Conservation (phyloP, 1,140 invertebrate species). For the Meloidogyne exigua region DNA sequence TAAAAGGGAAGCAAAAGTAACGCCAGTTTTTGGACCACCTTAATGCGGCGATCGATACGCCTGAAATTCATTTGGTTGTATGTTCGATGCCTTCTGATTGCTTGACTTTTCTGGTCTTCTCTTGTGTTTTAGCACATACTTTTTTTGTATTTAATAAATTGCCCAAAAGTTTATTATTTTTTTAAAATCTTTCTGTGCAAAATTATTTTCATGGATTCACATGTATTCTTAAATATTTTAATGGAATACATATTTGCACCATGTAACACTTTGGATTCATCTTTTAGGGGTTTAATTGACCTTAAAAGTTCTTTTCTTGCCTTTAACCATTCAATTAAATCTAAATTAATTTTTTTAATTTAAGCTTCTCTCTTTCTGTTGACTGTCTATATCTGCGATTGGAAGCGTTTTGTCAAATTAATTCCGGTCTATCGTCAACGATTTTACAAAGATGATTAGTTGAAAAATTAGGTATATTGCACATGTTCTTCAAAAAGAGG, state of each 20-base stretch:
- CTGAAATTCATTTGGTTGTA: too few species aligned
- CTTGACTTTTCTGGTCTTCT: too few species aligned
- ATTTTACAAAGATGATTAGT: neutral
- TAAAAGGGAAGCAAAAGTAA: too few species aligned
- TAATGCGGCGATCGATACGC: too few species aligned
- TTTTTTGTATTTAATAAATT: neutral
- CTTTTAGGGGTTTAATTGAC: neutral
- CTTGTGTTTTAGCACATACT: neutral
- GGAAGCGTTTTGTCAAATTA: conserved; percentile 3
- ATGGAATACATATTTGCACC: neutral
- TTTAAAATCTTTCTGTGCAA: neutral
- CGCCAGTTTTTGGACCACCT: too few species aligned
- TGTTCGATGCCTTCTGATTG: neutral
- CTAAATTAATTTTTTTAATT: too few species aligned
- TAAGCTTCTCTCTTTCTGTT: conserved; percentile 12
- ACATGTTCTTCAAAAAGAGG: too few species aligned
- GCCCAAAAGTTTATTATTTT: neutral
- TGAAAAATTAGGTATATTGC: neutral
- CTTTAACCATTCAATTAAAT: too few species aligned
- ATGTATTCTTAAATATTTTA: neutral
- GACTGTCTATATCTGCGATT: conserved; percentile 15
- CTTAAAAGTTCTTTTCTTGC: too few species aligned
- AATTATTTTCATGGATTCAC: neutral
- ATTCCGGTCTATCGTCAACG: conserved; percentile 12
- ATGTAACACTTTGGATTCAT: neutral